These are phyloP conservation scores for Bombus haemorrhoidalis DNA, from an alignment of 1,140 invertebrate species.

Conservation along the genomic window DNA sequence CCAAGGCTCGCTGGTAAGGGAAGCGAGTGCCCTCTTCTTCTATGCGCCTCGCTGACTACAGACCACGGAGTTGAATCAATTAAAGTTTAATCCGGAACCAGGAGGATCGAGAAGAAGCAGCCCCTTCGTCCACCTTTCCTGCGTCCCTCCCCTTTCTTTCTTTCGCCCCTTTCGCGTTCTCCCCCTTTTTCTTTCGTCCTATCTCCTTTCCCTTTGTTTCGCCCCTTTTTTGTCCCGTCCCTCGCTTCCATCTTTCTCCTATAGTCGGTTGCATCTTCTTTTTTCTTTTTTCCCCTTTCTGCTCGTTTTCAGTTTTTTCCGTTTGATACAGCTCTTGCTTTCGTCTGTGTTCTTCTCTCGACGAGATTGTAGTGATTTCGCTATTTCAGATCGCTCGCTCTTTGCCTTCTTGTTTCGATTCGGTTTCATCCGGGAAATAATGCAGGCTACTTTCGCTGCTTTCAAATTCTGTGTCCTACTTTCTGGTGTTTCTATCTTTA, in stretches of 20 bases:
- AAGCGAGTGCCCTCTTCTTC: slow-evolving; percentile 74
- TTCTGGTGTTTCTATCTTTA: neutral
- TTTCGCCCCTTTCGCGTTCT: neutral
- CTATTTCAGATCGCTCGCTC: neutral
- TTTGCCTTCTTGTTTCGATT: neutral
- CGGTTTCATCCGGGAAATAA: neutral
- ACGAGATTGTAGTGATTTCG: neutral
- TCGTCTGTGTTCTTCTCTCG: neutral
- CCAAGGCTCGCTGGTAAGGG: slow-evolving; percentile 54
- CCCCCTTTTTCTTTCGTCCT: neutral
- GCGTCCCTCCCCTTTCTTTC: slow-evolving; percentile 22
- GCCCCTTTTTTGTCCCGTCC: neutral
- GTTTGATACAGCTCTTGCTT: neutral
- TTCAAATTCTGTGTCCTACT: neutral
- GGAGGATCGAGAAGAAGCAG: slow-evolving; percentile 73
- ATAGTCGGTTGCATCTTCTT: slow-evolving; percentile 18
- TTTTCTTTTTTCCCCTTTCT: neutral
- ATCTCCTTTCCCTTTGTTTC: slow-evolving; percentile 18
- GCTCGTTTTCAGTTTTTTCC: slow-evolving; percentile 3
- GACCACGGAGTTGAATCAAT: slow-evolving; percentile 81
- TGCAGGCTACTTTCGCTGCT: neutral
- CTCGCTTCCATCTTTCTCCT: neutral
- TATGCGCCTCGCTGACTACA: slow-evolving; percentile 76
- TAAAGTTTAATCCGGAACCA: slow-evolving; percentile 82
- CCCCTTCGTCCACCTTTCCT: slow-evolving; percentile 59